A percentile compares a stretch with the other conserved stretches of the same genome.
These are phyloP conservation scores for Archocentrus centrarchus DNA, from an alignment of 2,113 vertebrate genomes.

Conservation along the genomic window DNA sequence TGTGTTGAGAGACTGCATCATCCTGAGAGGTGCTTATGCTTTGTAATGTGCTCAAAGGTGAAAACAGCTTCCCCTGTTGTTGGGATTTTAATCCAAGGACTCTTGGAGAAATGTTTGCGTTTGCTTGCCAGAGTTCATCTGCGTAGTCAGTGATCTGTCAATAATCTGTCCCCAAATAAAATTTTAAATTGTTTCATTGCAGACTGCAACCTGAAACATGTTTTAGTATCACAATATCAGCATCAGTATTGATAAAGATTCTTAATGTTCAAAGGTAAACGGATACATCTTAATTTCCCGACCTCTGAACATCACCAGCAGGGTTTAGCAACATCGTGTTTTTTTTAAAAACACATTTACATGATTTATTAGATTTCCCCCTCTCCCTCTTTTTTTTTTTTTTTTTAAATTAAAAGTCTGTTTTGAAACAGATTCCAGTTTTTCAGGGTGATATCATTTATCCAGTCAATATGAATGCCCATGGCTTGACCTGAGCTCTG, in stretches of 20 bases:
- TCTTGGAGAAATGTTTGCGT: background rate
- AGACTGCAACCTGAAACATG: background rate
- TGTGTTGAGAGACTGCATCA: background rate
- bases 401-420: background rate
- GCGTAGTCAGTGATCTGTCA: background rate
- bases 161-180: background rate
- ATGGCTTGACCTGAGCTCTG: background rate
- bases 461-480: background rate
- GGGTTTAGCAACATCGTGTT: background rate
- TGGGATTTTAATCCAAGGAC: background rate
- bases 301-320: background rate
- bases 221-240: background rate
- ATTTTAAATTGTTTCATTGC: slow-evolving; percentile 11
- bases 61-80: slow-evolving; percentile 56
- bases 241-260: background rate
- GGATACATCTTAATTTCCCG: background rate
- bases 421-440: background rate
- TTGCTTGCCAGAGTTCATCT: background rate
- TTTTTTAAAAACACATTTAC: background rate
- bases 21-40: background rate
- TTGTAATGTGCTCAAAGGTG: background rate
- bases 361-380: background rate
- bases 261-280: background rate
- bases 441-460: background rate
- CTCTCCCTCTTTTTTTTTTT: background rate